Percentiles rank a stretch among this genome's conserved stretches.
Conservation (phyloP, 2,888 invertebrate genomes). For the Tryphoninae sp. region DNA sequence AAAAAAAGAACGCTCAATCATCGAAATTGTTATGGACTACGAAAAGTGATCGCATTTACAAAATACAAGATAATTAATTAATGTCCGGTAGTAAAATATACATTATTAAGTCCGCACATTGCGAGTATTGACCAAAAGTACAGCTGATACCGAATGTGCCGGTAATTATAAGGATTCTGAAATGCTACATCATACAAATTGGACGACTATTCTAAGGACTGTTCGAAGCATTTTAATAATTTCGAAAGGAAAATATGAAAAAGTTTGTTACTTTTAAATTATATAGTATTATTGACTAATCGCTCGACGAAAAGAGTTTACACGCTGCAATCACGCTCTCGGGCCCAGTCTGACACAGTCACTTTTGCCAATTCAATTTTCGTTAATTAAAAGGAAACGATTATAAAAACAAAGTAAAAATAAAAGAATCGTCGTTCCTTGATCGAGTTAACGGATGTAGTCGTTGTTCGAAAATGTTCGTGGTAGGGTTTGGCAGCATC, state of each 20-base stretch:
- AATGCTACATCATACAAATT: conserved; percentile 42
- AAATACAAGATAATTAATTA: conserved; percentile 34
- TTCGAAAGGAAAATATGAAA: conserved; percentile 34
- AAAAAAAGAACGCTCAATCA: conserved; percentile 12
- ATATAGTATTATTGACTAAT: conserved; percentile 63
- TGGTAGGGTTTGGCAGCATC: conserved; percentile 57
- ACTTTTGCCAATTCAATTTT: conserved; percentile 17
- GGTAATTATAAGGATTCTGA: not conserved
- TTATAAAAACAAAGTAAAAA: conserved; percentile 8
- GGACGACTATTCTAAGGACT: conserved; percentile 47
- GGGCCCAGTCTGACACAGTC: conserved; percentile 15
- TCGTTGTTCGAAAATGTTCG: conserved; percentile 51
- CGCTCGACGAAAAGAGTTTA: conserved; percentile 50
- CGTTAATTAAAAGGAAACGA: too few relatives aligned
- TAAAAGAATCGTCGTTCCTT: conserved; percentile 18
- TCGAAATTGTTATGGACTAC: conserved; percentile 33
- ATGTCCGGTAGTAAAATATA: conserved; percentile 52
- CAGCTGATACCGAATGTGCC: conserved; percentile 30
- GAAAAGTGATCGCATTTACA: conserved; percentile 43
- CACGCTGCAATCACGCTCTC: conserved; percentile 48
- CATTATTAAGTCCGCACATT: conserved; percentile 41
- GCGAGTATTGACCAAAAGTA: conserved; percentile 37
- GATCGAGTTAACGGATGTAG: conserved; percentile 19
- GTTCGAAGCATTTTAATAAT: conserved; percentile 45
- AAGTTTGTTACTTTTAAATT: conserved; percentile 47